Evolutionary conservation across 2,888 invertebrate species (phyloP).

Genomic region (Thalpophila matura): DNA sequence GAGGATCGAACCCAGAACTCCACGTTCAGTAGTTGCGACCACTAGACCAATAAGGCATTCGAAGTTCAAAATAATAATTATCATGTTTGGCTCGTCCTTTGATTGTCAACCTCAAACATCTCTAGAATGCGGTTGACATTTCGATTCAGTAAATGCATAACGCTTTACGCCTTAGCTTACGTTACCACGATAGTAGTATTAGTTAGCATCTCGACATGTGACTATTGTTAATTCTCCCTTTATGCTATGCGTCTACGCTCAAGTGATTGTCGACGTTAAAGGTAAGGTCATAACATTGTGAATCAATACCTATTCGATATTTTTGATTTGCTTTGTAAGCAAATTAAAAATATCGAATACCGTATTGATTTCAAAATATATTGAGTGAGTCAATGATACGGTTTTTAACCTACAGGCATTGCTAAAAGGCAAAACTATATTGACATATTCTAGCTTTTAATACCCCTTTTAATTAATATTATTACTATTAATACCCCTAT

Average conservation of each 20-base stretch:
- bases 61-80: no score
- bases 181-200: slow-evolving; percentile 45
- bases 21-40: no score
- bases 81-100: slow-evolving; percentile 13
- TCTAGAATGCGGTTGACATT: slow-evolving; percentile 24
- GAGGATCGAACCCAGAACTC: no score
- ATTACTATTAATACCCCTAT: no score
- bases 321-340: not conserved
- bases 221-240: slow-evolving; percentile 22
- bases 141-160: slow-evolving; percentile 33
- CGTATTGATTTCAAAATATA: not conserved
- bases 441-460: not conserved
- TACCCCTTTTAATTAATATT: no score
- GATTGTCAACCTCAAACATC: slow-evolving; percentile 1
- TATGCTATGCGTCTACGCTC: slow-evolving; percentile 5
- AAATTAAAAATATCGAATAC: not conserved
- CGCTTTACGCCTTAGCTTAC: slow-evolving; percentile 8
- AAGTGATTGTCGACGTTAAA: not conserved
- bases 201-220: slow-evolving; percentile 27
- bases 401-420: not conserved
- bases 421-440: not conserved
- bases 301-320: no score
- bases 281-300: not conserved
- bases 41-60: no score
- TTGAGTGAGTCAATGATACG: not conserved